Conservation (phyloP, 1,140 invertebrate species). For the Glossosoma conforme region DNA sequence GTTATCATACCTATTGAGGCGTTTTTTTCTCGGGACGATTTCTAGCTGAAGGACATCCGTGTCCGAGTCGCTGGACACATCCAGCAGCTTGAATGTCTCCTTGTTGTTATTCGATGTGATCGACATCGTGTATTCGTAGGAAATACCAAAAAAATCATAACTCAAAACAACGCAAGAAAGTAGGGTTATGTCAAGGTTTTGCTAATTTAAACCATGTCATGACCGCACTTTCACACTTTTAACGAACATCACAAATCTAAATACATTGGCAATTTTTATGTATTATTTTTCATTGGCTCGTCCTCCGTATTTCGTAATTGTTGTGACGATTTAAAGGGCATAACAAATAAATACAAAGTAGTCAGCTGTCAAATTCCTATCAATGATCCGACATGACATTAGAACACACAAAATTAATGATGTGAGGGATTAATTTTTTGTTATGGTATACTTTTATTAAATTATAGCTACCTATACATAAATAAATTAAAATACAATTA, state of each 20-base stretch:
- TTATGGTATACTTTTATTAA: too few species aligned
- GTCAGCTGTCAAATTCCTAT: not conserved
- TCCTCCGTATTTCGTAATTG: too few species aligned
- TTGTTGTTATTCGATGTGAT: conserved; percentile 48
- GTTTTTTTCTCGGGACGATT: conserved; percentile 55
- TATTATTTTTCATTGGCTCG: too few species aligned
- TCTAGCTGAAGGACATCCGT: conserved; percentile 58
- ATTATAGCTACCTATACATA: too few species aligned
- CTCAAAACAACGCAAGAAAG: conserved; percentile 10
- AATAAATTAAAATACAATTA: too few species aligned
- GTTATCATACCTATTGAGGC: conserved; percentile 47
- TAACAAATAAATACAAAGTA: not conserved
- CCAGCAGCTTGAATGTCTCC: conserved; percentile 59
- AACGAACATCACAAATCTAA: too few species aligned
- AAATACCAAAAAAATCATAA: conserved; percentile 12
- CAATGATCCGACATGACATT: too few species aligned
- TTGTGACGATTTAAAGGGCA: too few species aligned
- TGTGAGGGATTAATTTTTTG: too few species aligned
- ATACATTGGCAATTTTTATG: too few species aligned
- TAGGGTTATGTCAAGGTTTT: conserved; percentile 23
- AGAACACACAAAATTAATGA: too few species aligned
- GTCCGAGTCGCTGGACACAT: conserved; percentile 55
- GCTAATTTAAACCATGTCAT: not conserved
- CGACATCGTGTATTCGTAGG: conserved; percentile 22
- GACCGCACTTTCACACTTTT: not conserved